Conservation (phyloP, 2,113 vertebrate species). For the Rhinichthys klamathensis region DNA sequence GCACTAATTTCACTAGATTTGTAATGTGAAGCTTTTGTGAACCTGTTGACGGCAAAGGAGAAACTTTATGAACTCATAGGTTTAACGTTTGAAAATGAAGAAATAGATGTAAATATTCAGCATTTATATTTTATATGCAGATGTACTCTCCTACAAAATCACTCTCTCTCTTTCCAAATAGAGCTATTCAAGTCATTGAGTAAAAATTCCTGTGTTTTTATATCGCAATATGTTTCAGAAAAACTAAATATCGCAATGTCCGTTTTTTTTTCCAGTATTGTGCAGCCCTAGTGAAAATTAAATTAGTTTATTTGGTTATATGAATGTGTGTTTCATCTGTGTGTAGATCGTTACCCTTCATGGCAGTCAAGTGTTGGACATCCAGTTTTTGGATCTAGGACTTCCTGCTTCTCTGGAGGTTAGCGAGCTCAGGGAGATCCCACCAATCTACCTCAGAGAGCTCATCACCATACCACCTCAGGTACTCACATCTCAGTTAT, state of each 20-base stretch:
- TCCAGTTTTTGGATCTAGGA: conserved; percentile 86
- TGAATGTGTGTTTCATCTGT: background rate
- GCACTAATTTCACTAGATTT: background rate
- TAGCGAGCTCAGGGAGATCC: conserved; percentile 89
- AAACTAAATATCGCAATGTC: no score
- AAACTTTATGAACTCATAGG: background rate
- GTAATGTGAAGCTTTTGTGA: background rate
- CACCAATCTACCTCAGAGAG: conserved; percentile 79
- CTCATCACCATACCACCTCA: conserved; percentile 85
- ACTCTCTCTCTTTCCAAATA: no score
- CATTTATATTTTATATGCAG: background rate
- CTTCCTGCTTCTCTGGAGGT: conserved; percentile 85
- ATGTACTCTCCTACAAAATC: background rate
- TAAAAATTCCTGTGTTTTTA: no score
- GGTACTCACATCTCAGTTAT: conserved; percentile 70
- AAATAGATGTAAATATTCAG: background rate
- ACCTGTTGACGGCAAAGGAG: no score
- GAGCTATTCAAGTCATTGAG: no score
- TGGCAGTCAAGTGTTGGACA: conserved; percentile 84
- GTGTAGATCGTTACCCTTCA: conserved; percentile 86
- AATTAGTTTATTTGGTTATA: background rate
- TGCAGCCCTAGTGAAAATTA: no score
- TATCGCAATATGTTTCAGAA: background rate
- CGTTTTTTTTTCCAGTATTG: no score
- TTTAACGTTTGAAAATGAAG: background rate